Evolutionary conservation across 2,113 vertebrate genomes (phyloP).

Genomic region (Probosciger aterrimus): DNA sequence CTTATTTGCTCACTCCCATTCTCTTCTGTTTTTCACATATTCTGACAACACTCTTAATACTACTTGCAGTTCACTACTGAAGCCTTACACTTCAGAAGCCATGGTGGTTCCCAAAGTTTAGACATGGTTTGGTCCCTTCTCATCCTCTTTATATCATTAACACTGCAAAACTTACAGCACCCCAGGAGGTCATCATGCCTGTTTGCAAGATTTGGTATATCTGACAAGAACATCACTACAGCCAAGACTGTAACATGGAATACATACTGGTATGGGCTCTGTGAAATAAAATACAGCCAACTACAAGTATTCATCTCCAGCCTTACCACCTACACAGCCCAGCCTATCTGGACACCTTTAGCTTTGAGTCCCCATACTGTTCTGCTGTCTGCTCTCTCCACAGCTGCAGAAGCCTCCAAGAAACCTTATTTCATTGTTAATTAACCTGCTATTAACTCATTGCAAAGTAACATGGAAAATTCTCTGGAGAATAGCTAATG

Average conservation of each 20-base stretch:
- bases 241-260: neutral
- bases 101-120: neutral
- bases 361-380: neutral
- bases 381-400: neutral
- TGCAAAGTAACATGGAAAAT: neutral
- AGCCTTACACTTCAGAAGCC: neutral
- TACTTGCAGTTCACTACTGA: neutral
- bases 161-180: neutral
- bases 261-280: neutral
- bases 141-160: neutral
- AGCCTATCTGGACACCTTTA: neutral
- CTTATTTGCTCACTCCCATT: neutral
- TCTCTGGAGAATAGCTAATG: neutral
- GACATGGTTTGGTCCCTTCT: neutral
- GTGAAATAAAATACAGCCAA: neutral
- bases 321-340: neutral
- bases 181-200: neutral
- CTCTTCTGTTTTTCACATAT: neutral
- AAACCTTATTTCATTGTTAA: neutral
- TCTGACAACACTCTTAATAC: neutral
- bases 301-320: neutral
- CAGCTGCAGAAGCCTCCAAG: neutral
- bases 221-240: neutral
- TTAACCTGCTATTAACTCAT: neutral
- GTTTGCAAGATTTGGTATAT: neutral